phyloP scores from a whole-genome alignment of 2,888 invertebrate species.

The Spisula subtruncata region DNA sequence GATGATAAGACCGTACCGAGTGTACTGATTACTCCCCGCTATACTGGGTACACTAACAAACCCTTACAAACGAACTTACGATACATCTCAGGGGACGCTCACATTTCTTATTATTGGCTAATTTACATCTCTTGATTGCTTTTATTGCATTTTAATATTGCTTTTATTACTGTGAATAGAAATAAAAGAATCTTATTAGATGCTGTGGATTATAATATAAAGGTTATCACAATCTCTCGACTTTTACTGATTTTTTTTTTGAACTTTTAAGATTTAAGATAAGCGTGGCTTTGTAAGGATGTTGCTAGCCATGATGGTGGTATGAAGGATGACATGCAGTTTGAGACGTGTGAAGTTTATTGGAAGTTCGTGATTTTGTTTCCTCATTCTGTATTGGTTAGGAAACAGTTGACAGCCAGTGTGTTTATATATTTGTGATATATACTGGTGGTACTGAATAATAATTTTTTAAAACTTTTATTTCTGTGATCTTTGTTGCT shows the following conservation, averaged over 20 bases:
- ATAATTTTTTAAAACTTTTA: background rate
- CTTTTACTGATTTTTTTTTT: background rate
- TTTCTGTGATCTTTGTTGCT: background rate
- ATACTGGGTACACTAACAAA: background rate
- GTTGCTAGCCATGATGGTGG: background rate
- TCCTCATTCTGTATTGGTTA: background rate
- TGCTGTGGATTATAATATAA: conserved; percentile 16
- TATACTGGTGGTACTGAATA: background rate
- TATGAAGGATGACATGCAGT: background rate
- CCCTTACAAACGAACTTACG: background rate
- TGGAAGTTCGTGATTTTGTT: background rate
- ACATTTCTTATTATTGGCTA: conserved; percentile 14
- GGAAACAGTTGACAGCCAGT: too few relatives aligned
- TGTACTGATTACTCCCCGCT: background rate
- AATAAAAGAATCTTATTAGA: background rate
- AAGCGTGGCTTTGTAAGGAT: background rate
- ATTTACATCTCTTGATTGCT: background rate
- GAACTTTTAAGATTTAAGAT: background rate
- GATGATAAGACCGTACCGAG: background rate
- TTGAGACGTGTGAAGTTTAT: background rate
- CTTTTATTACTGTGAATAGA: background rate
- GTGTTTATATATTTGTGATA: too few relatives aligned
- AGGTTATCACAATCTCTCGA: background rate
- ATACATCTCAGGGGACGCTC: background rate
- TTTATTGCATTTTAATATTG: too few relatives aligned